Percentiles rank a stretch among this genome's conserved stretches.
Evolutionary conservation across 2,113 vertebrate species (phyloP).

Genomic region (Platysteira castanea): DNA sequence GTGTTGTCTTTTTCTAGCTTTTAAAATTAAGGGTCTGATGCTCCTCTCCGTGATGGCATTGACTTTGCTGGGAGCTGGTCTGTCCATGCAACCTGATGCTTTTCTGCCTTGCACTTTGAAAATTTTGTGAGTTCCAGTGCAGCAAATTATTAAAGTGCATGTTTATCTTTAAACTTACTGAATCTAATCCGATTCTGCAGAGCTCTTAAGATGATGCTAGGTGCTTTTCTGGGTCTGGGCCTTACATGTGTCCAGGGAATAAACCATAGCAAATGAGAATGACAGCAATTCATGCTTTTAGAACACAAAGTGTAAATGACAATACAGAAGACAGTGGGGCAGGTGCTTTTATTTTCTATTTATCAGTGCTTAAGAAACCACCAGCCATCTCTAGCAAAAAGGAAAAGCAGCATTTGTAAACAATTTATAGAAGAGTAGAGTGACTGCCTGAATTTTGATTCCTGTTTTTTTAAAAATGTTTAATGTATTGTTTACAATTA

Average conservation of each 20-base stretch:
- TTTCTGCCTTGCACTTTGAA: background rate
- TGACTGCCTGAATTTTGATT: constrained; percentile 12
- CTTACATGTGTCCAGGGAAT: background rate
- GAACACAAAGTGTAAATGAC: background rate
- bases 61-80: constrained; percentile 1
- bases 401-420: background rate
- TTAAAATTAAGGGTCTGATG: background rate
- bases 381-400: background rate
- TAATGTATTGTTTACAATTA: constrained; percentile 22
- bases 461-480: background rate
- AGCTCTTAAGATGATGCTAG: background rate
- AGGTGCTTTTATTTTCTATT: background rate
- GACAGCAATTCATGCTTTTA: background rate
- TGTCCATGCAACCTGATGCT: background rate
- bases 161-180: background rate
- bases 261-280: background rate
- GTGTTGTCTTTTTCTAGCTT: background rate
- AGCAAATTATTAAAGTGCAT: background rate
- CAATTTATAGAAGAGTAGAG: background rate
- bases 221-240: background rate
- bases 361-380: background rate
- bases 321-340: background rate
- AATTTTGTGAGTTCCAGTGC: background rate
- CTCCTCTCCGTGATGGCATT: background rate
- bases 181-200: background rate